These are phyloP conservation scores for Tetragonula clypearis DNA, from an alignment of 1,140 invertebrate genomes.

Conservation along the genomic window DNA sequence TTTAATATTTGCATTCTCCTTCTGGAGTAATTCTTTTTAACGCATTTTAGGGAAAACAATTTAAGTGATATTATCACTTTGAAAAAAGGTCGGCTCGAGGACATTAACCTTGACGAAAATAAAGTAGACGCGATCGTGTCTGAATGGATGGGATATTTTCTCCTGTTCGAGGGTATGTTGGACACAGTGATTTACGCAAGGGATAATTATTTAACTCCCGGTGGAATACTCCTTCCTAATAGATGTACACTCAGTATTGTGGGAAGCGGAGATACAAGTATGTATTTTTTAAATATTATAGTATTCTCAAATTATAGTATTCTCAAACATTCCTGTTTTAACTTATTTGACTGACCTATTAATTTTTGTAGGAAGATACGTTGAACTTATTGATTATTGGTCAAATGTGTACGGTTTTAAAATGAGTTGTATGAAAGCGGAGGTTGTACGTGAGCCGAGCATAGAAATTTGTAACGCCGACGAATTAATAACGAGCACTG, in stretches of 20 bases:
- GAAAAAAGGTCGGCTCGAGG: slow-evolving; percentile 94
- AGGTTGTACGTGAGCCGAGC: slow-evolving; percentile 94
- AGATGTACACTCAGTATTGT: slow-evolving; percentile 93
- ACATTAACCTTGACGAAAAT: slow-evolving; percentile 89
- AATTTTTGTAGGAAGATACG: slow-evolving; percentile 84
- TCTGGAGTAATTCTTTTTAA: slow-evolving; percentile 43
- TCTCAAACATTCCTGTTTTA: background rate
- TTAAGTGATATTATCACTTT: slow-evolving; percentile 89
- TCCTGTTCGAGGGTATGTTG: slow-evolving; percentile 99
- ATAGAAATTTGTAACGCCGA: slow-evolving; percentile 92
- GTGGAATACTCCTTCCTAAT: slow-evolving; percentile 93
- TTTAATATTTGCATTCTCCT: background rate
- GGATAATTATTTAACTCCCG: slow-evolving; percentile 93
- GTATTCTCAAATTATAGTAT: background rate
- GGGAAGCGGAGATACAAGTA: slow-evolving; percentile 94
- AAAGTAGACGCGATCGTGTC: slow-evolving; percentile 98
- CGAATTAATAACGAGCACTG: slow-evolving; percentile 88
- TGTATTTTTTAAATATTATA: slow-evolving; percentile 57
- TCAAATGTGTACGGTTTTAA: slow-evolving; percentile 98
- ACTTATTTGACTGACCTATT: background rate
- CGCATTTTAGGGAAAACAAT: slow-evolving; percentile 86
- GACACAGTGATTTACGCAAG: slow-evolving; percentile 95
- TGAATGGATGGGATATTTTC: slow-evolving; percentile 99
- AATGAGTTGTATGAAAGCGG: slow-evolving; percentile 96
- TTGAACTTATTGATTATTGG: slow-evolving; percentile 93